These are phyloP conservation scores for Phengaris arion DNA, from an alignment of 2,888 invertebrate genomes.

Conservation along the genomic window DNA sequence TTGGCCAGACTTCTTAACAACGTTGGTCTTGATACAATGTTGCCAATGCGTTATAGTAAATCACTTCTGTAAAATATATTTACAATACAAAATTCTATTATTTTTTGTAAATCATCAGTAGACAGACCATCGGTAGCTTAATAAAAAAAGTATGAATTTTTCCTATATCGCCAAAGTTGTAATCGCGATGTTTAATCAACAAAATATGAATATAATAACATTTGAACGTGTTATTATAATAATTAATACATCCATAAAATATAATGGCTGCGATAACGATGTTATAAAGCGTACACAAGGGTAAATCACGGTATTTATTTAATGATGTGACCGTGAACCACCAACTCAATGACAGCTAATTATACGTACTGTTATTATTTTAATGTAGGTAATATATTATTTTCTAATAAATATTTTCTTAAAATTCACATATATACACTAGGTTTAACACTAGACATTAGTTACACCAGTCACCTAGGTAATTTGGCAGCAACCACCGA, in stretches of 20 bases:
- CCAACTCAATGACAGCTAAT: background rate
- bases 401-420: no score
- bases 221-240: constrained; percentile 14
- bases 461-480: background rate
- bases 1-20: no score
- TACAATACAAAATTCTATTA: no score
- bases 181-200: background rate
- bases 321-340: constrained; percentile 13
- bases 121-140: no score
- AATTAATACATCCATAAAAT: constrained; percentile 16
- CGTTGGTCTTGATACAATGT: no score
- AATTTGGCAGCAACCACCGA: constrained; percentile 5
- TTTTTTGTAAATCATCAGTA: no score
- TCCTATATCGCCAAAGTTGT: background rate
- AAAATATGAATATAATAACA: constrained; percentile 11
- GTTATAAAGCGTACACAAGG: constrained; percentile 17
- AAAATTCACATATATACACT: background rate
- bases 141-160: no score
- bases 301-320: constrained; percentile 24
- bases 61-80: no score
- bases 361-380: background rate
- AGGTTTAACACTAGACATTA: background rate
- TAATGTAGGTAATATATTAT: no score
- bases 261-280: constrained; percentile 18
- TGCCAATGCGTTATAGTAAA: no score